These are phyloP conservation scores for Drosophila orena DNA, from an alignment of 1,140 invertebrate species.

Conservation along the genomic window DNA sequence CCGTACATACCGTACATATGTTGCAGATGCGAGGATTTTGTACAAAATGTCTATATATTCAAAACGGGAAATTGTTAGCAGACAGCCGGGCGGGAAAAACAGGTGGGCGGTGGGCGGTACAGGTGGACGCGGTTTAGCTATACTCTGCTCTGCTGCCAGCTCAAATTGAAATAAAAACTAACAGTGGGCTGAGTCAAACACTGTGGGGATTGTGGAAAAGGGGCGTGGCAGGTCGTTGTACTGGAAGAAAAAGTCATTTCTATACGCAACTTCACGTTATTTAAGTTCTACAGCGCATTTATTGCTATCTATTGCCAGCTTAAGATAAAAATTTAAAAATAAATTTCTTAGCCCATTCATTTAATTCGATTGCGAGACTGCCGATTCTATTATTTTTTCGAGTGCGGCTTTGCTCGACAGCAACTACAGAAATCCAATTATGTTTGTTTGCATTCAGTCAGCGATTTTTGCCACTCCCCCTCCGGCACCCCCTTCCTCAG, in stretches of 20 bases:
- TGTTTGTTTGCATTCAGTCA: slow-evolving; percentile 84
- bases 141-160: slow-evolving; percentile 18
- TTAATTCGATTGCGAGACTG: too few relatives aligned
- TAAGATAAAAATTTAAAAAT: too few relatives aligned
- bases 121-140: slow-evolving; percentile 29
- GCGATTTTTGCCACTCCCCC: slow-evolving; percentile 72
- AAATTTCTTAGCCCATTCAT: too few relatives aligned
- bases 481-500: slow-evolving; percentile 11
- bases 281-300: too few relatives aligned
- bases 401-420: slow-evolving; percentile 37
- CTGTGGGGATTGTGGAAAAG: slow-evolving; percentile 17
- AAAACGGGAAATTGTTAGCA: slow-evolving; percentile 77
- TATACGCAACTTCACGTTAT: too few relatives aligned
- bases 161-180: slow-evolving; percentile 81
- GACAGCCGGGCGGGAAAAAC: slow-evolving; percentile 31
- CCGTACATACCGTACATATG: slow-evolving; percentile 43
- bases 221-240: slow-evolving; percentile 11
- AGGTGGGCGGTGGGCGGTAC: slow-evolving; percentile 11
- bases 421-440: slow-evolving; percentile 83
- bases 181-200: slow-evolving; percentile 18
- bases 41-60: slow-evolving; percentile 82
- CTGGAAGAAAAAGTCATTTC: background rate
- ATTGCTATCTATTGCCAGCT: too few relatives aligned
- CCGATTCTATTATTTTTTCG: background rate
- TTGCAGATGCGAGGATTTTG: slow-evolving; percentile 70